Evolutionary conservation across 2,888 invertebrate genomes (phyloP), one percentile per base, ranked within the genome.

Genomic region (Drosophila parthenogenetica): DNA sequence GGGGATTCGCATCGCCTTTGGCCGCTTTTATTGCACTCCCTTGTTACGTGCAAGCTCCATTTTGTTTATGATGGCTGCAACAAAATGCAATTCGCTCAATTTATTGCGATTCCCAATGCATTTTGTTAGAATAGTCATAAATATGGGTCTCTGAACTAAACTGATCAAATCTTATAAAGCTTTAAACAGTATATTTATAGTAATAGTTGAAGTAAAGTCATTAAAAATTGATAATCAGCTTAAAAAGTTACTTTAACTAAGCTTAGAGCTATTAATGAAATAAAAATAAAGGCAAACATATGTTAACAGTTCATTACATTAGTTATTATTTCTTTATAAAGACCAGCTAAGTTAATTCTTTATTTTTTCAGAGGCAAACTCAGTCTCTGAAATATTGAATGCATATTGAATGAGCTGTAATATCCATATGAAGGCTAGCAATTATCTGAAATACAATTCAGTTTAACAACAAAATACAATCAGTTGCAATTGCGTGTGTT

Each of bases 31-130:
- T 77, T 83, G 74, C 86, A 66, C 64, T 66, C 48, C 45, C 57
- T 54, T 35, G 48, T 35, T 61, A 73, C 77, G 75, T 68, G 87
- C 61, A 42, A 57, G 42, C 64, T 81, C 70, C 79, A 87, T 81
- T 82, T 84, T 67, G 84, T 78, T 75, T 87, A 84, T 81, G 87
- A 77, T 82, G 75, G 57, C 69, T 75, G 75, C 78, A 73, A 53
- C 75, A 61, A 73, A 75, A 75, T 77, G 75, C 78, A 69, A 77
- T 77, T 68, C 73, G 37, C 50, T 53, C 74, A 74, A 74, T 77
- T 77, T 70, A 77, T 78, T 66, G 70, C 59, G 60, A 66, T 69
- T 65, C 51, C 13, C 45, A 59, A 55, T 61, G 53, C 50, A 49
- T 60, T 53, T 55, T 8, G 22, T 37, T 57, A 32, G 49, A 50